Percentiles rank a stretch among this genome's conserved stretches.
phyloP scores from a whole-genome alignment of 1,140 invertebrate genomes.

The Drosophila ambigua region DNA sequence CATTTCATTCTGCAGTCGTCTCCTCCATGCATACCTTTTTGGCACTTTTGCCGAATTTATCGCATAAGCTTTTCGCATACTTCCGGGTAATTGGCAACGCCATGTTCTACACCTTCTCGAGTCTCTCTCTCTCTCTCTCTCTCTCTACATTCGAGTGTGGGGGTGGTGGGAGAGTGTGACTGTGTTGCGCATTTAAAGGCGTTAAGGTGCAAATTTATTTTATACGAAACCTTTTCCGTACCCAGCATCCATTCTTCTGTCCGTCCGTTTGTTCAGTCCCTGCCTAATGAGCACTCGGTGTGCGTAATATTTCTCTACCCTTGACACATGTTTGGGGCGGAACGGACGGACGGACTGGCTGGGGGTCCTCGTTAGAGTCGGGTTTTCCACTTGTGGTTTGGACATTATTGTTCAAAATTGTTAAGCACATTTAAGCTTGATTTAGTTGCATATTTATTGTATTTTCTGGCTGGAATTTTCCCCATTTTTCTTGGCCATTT shows the following conservation, averaged over 20 bases:
- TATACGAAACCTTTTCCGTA: slow-evolving; percentile 64
- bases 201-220: slow-evolving; percentile 82
- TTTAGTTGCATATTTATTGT: slow-evolving; percentile 82
- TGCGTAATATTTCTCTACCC: slow-evolving; percentile 75
- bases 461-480: slow-evolving; percentile 43
- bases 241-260: slow-evolving; percentile 54
- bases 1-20: slow-evolving; percentile 26
- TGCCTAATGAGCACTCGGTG: slow-evolving; percentile 53
- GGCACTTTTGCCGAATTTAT: slow-evolving; percentile 79
- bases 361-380: slow-evolving; percentile 66
- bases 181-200: slow-evolving; percentile 77
- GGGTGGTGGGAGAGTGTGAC: slow-evolving; percentile 14
- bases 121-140: not conserved
- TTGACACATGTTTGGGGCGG: slow-evolving; percentile 62
- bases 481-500: slow-evolving; percentile 41
- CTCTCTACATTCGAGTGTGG: not conserved
- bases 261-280: slow-evolving; percentile 13
- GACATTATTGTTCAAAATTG: slow-evolving; percentile 80
- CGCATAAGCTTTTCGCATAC: slow-evolving; percentile 81
- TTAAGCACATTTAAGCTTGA: slow-evolving; percentile 81
- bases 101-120: slow-evolving; percentile 51
- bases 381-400: slow-evolving; percentile 75
- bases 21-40: slow-evolving; percentile 74
- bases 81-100: slow-evolving; percentile 81
- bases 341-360: slow-evolving; percentile 22